A percentile compares a stretch with the other conserved stretches of the same genome.
Conservation (phyloP, 2,888 invertebrate species). For the Resseliella maxima region DNA sequence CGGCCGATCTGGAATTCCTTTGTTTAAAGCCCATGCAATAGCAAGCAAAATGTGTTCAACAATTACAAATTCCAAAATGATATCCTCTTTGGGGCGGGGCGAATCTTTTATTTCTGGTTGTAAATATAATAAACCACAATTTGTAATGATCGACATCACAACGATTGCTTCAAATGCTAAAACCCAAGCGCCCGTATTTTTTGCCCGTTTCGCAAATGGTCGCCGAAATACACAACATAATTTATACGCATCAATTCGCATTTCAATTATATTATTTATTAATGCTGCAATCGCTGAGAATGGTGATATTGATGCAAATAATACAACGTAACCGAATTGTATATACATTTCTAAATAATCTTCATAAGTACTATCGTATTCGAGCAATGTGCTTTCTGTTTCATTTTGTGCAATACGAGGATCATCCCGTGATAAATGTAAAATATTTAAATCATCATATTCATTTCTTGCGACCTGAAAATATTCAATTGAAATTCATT, state of each 20-base stretch:
- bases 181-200: constrained; percentile 83
- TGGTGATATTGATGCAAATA: constrained; percentile 82
- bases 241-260: constrained; percentile 80
- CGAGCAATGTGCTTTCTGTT: constrained; percentile 74
- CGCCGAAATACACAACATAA: constrained; percentile 77
- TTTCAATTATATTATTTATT: constrained; percentile 79
- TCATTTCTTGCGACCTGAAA: constrained; percentile 26
- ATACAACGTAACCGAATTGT: constrained; percentile 82
- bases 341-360: constrained; percentile 83
- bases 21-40: constrained; percentile 74
- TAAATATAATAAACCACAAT: constrained; percentile 78
- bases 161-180: constrained; percentile 69
- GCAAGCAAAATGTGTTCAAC: constrained; percentile 77
- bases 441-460: constrained; percentile 57
- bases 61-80: constrained; percentile 73
- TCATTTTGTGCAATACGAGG: constrained; percentile 66
- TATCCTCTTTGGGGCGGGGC: constrained; percentile 67
- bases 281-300: constrained; percentile 80
- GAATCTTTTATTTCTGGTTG: constrained; percentile 71
- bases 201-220: constrained; percentile 75
- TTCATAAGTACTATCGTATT: constrained; percentile 80
- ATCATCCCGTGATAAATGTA: constrained; percentile 67
- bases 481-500: too few species aligned
- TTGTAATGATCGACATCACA: constrained; percentile 79
- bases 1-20: constrained; percentile 78